Base-by-base conservation (phyloP, 2,113 vertebrate genomes). In the Macaca mulatta region DNA sequence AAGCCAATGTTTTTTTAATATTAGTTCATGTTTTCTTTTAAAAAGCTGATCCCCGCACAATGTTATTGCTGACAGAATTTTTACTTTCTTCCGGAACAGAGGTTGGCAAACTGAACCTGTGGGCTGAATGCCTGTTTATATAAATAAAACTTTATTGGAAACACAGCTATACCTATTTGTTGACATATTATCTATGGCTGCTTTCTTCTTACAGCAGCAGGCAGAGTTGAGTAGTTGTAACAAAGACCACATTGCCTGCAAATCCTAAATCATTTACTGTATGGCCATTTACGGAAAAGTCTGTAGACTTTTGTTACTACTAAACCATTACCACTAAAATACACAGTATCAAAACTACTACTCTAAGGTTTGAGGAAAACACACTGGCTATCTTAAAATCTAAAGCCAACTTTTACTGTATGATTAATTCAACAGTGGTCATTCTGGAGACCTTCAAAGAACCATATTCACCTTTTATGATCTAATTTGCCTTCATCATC, bases 111-210 rank as follows among this genome's bases (percentile, higher is more conserved):
- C 64, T 40, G 70, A 89, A 89, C 10, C 80, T 88, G 14, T 74
- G n/a, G 32, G 35, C 77, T 43, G 30, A 85, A 93, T 85, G 67
- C 32, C 75, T 50, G 32, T 35, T 94, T 91, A 79, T 91, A 95
- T 95, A 82, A 97, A 86, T 83, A 97, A 95, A 86, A n/a, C 38
- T 93, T 93, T 83, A 95, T 22, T 91, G 55, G 43, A 30, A 50
- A 75, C 10, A 70, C 23, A 75, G 55, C 43, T 35, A 3, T 2
- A 3, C 20, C 43, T 16, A 38, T 90, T 82, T 32, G 6, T 22
- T 16, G 55, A 84, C 7, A 2, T 8, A 92, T 5, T 25, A 10
- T 45, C 57, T 69, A 20, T 18, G 10, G 45, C 45, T 22, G 23
- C 30, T 96, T 85, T 95, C 64, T 52, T 86, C 50, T 48, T 43